Percentiles rank a stretch among this genome's conserved stretches.
Evolutionary conservation across 2,797 vertebrate species (phyloP).

Genomic region (Lepilemur ruficaudatus): DNA sequence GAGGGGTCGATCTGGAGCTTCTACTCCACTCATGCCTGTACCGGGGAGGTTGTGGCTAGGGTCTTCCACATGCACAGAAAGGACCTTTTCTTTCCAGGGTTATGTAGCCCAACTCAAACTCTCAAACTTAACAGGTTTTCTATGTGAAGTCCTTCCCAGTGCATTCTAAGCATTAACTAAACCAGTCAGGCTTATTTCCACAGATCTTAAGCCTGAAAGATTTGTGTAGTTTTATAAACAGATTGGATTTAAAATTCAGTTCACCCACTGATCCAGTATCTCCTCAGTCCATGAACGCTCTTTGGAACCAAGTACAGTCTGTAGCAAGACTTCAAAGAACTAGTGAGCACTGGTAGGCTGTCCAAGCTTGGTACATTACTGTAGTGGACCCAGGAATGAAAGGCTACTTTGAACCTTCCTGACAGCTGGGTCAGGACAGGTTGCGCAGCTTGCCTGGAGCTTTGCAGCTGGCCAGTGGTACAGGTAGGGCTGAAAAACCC

Average conservation of each 20-base stretch:
- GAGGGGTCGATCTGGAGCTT: background rate
- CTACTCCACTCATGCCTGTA: background rate
- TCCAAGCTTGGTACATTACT: background rate
- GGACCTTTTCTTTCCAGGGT: background rate
- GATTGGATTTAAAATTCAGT: constrained; percentile 43
- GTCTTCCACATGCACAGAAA: background rate
- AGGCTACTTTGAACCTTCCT: background rate
- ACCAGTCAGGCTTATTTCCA: background rate
- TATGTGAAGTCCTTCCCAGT: background rate
- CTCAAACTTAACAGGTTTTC: constrained; percentile 14
- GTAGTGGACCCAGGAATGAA: background rate
- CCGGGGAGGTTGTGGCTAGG: background rate
- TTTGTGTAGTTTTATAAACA: background rate
- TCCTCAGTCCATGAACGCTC: background rate
- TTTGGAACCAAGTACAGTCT: background rate
- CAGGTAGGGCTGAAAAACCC: background rate
- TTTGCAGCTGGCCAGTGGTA: background rate
- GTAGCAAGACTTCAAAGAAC: background rate
- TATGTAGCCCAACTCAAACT: background rate
- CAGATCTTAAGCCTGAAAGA: constrained; percentile 32
- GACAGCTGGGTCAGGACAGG: background rate
- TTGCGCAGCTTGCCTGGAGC: background rate
- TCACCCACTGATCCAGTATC: background rate
- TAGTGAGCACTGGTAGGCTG: background rate
- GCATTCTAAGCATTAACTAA: constrained; percentile 5